Evolutionary conservation across 2,888 invertebrate species (phyloP).

Genomic region (Sclerodermus sp.): DNA sequence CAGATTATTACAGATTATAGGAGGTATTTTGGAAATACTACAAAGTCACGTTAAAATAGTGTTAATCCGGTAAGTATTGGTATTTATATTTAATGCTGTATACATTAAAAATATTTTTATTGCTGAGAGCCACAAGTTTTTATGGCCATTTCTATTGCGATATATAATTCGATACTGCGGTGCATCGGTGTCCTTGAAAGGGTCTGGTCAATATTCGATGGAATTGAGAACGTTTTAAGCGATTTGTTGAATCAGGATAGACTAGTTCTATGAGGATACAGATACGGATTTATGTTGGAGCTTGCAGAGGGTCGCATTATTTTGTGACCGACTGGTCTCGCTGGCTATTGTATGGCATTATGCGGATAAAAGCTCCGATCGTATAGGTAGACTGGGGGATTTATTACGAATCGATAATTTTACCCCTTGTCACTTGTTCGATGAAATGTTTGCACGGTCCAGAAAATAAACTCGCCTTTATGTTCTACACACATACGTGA

Average conservation of each 20-base stretch:
- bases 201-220: no score
- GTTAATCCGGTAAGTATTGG: no score
- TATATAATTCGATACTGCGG: no score
- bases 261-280: slow-evolving; percentile 22
- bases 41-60: no score
- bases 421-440: slow-evolving; percentile 37
- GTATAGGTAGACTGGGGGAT: slow-evolving; percentile 33
- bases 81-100: no score
- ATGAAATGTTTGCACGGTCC: slow-evolving; percentile 36
- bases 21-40: no score
- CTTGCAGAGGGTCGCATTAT: slow-evolving; percentile 36
- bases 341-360: slow-evolving; percentile 38
- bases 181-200: no score
- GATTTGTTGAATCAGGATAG: slow-evolving; percentile 36
- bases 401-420: slow-evolving; percentile 45
- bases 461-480: slow-evolving; percentile 36
- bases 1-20: no score
- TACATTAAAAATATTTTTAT: no score
- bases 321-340: slow-evolving; percentile 38
- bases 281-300: slow-evolving; percentile 32
- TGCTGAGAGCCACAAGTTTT: no score
- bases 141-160: no score
- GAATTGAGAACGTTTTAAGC: slow-evolving; percentile 9
- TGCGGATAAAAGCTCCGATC: slow-evolving; percentile 39
- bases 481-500: no score